A percentile compares a stretch with the other conserved stretches of the same genome.
phyloP scores from a whole-genome alignment of 2,888 invertebrate species.

The Ditylenchus weischeri region DNA sequence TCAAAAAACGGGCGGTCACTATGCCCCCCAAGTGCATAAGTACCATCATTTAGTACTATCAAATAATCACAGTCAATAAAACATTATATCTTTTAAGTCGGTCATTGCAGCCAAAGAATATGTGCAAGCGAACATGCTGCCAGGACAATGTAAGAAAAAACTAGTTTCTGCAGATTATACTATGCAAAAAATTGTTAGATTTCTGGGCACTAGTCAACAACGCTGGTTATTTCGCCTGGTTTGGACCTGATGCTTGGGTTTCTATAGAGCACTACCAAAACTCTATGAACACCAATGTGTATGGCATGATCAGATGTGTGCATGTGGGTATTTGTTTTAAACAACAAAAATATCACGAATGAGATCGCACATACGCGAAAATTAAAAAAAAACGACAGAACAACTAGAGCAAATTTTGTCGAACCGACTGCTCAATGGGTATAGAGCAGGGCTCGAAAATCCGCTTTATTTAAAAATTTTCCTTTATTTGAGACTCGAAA shows the following conservation, averaged over 20 bases:
- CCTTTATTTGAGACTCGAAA: no score
- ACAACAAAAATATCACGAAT: no score
- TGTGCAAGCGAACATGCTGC: constrained; percentile 27
- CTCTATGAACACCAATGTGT: constrained; percentile 71
- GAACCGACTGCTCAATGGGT: no score
- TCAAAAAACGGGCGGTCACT: no score
- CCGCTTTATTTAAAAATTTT: no score
- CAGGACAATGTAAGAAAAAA: constrained; percentile 8
- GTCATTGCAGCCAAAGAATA: constrained; percentile 75
- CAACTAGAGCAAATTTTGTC: no score
- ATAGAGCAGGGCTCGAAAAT: no score
- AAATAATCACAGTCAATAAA: no score
- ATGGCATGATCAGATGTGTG: constrained; percentile 65
- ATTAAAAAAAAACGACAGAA: no score
- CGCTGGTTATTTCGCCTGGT: constrained; percentile 77
- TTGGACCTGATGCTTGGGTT: constrained; percentile 86
- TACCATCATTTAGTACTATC: no score
- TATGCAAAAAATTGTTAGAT: neutral
- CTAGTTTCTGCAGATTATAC: neutral
- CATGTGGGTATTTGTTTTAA: constrained; percentile 25
- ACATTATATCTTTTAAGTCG: constrained; percentile 59
- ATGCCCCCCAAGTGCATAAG: no score
- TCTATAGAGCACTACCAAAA: constrained; percentile 74
- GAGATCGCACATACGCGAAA: no score
- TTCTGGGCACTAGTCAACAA: constrained; percentile 78